These are phyloP conservation scores for Chlorospingus semifuscus DNA, from an alignment of 2,797 vertebrate genomes.

Conservation along the genomic window DNA sequence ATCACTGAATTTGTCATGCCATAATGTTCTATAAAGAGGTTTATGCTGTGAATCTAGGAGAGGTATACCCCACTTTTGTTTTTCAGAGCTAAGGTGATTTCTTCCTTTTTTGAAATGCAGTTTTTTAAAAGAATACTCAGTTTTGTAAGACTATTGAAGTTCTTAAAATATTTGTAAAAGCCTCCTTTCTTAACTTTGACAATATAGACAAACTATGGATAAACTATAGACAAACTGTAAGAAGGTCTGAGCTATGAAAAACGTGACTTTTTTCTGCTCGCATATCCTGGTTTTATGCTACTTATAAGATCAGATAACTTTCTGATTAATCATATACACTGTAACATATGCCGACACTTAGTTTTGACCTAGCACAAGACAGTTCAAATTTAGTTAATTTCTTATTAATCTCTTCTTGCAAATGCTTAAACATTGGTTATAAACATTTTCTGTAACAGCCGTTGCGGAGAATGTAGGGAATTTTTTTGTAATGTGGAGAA, in stretches of 20 bases:
- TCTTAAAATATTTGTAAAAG: not conserved
- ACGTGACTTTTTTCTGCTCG: not conserved
- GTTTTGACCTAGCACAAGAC: not conserved
- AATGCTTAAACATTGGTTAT: not conserved
- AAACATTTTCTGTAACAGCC: not conserved
- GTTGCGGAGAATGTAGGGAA: not conserved
- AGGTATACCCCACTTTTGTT: fast-evolving
- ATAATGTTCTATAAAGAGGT: not conserved
- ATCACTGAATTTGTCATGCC: not conserved
- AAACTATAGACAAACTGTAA: not conserved
- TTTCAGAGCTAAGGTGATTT: fast-evolving
- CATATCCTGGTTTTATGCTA: not conserved
- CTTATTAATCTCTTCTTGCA: not conserved
- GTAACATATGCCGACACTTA: not conserved
- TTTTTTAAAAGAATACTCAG: not conserved
- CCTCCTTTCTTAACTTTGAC: not conserved
- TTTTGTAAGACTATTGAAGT: fast-evolving
- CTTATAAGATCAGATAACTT: not conserved
- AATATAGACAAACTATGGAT: not conserved
- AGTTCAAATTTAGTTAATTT: not conserved
- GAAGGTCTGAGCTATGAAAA: not conserved
- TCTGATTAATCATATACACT: not conserved
- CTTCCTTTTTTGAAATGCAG: not conserved
- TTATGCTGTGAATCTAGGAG: not conserved
- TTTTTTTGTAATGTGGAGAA: not conserved